phyloP scores from a whole-genome alignment of 2,797 vertebrate species.

The Crocodylus rhombifer region DNA sequence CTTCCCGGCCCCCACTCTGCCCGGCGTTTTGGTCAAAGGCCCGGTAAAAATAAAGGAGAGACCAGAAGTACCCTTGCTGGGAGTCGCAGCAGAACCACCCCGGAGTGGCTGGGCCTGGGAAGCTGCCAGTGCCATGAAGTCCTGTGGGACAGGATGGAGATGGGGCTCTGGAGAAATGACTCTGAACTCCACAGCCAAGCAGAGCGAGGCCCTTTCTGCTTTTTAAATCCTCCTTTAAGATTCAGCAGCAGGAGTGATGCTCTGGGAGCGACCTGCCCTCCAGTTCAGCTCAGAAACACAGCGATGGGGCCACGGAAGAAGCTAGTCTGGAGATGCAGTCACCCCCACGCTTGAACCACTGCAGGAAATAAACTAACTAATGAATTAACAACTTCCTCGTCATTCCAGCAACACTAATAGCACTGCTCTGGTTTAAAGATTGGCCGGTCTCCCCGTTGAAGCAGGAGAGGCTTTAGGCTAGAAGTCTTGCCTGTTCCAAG shows the following conservation, averaged over 20 bases:
- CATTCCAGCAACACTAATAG: constrained; percentile 72
- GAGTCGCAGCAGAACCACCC: not conserved
- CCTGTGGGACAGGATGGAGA: not conserved
- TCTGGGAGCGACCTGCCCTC: not conserved
- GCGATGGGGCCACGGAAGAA: accelerated
- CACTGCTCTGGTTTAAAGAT: constrained; percentile 60
- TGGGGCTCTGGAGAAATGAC: not conserved
- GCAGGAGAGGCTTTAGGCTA: constrained; percentile 75
- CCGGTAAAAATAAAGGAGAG: too few relatives aligned
- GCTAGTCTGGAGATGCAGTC: not conserved
- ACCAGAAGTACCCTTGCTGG: not conserved
- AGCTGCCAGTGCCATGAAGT: not conserved
- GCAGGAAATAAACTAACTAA: not conserved
- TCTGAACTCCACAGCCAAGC: not conserved
- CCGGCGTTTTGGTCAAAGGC: not conserved
- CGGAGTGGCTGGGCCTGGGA: not conserved
- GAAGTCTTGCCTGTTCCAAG: constrained; percentile 60
- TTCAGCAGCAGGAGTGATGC: not conserved
- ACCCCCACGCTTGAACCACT: not conserved
- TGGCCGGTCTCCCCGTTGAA: constrained; percentile 40
- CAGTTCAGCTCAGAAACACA: accelerated
- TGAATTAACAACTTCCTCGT: constrained; percentile 47
- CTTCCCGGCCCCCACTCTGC: not conserved
- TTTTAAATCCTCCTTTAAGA: not conserved
- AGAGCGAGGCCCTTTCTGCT: not conserved